Percentiles rank a stretch among this genome's conserved stretches.
phyloP scores from a whole-genome alignment of 2,888 invertebrate genomes.

The Pycnomerus fuliginosus region DNA sequence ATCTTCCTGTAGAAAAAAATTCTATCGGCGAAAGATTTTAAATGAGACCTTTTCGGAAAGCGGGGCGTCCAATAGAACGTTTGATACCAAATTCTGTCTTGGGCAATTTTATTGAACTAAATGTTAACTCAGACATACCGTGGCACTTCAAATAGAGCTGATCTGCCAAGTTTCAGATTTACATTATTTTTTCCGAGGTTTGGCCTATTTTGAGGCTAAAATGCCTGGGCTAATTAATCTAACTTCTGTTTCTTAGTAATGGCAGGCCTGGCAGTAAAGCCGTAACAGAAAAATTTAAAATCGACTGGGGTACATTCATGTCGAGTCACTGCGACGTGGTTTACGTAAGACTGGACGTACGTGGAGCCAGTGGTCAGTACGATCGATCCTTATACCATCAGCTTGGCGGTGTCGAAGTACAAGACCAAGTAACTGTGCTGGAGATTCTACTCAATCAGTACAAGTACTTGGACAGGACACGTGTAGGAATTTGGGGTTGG shows the following conservation, averaged over 20 bases:
- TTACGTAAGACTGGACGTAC: slow-evolving; percentile 86
- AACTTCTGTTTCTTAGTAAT: slow-evolving; percentile 61
- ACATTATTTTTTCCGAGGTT: too few species aligned
- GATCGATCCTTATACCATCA: slow-evolving; percentile 78
- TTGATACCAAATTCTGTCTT: too few species aligned
- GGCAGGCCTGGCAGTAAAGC: slow-evolving; percentile 90
- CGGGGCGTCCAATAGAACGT: too few species aligned
- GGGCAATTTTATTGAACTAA: too few species aligned
- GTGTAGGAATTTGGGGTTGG: slow-evolving; percentile 96
- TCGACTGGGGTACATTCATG: slow-evolving; percentile 93
- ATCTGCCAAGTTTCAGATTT: too few species aligned
- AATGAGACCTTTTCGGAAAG: too few species aligned
- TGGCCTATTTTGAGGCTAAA: too few species aligned
- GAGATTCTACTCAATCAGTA: slow-evolving; percentile 79
- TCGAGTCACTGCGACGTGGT: slow-evolving; percentile 88
- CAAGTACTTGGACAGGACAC: slow-evolving; percentile 81
- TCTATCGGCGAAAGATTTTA: too few species aligned
- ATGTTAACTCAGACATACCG: too few species aligned
- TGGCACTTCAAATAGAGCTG: too few species aligned
- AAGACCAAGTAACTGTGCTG: slow-evolving; percentile 86
- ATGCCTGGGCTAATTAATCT: slow-evolving; percentile 2
- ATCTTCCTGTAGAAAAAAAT: too few species aligned
- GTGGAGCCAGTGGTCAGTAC: slow-evolving; percentile 73
- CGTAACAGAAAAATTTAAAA: slow-evolving; percentile 82
- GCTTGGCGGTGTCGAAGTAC: slow-evolving; percentile 86